Evolutionary conservation across 1,140 invertebrate genomes (phyloP).

Genomic region (Pogonomyrmex californicus): DNA sequence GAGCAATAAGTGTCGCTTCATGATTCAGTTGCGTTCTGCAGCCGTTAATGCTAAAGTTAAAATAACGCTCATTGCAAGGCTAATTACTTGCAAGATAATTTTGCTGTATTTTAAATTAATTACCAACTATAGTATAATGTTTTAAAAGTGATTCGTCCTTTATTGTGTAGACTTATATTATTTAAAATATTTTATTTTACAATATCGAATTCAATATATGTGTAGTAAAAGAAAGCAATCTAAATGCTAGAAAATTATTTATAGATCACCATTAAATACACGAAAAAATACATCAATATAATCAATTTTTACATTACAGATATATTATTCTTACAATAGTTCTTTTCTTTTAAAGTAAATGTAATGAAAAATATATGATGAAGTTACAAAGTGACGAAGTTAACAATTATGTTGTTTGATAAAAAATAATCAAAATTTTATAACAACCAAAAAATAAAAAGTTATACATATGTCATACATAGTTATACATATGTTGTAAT

Average conservation of each 20-base stretch:
- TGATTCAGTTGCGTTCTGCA: conserved; percentile 2
- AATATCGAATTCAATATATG: neutral
- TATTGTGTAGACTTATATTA: neutral
- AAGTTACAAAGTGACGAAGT: neutral
- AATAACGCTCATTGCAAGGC: conserved; percentile 2
- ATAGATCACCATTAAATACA: neutral
- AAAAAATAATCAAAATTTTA: too few relatives aligned
- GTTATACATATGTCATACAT: neutral
- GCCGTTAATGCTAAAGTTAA: neutral
- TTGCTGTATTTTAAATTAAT: conserved; percentile 10
- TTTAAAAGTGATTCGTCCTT: conserved; percentile 9
- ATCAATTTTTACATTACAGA: neutral
- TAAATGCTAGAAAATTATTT: neutral
- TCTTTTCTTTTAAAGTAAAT: neutral
- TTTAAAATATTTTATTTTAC: neutral
- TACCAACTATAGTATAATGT: neutral
- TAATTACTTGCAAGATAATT: conserved; percentile 11
- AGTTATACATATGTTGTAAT: neutral
- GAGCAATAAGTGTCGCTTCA: conserved; percentile 19
- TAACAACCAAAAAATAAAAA: neutral
- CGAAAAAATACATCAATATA: neutral
- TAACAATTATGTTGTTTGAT: too few relatives aligned
- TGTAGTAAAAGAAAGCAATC: neutral
- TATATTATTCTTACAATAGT: neutral
- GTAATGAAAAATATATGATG: neutral